Conservation (phyloP, 2,888 invertebrate genomes). For the Lobophora halterata region DNA sequence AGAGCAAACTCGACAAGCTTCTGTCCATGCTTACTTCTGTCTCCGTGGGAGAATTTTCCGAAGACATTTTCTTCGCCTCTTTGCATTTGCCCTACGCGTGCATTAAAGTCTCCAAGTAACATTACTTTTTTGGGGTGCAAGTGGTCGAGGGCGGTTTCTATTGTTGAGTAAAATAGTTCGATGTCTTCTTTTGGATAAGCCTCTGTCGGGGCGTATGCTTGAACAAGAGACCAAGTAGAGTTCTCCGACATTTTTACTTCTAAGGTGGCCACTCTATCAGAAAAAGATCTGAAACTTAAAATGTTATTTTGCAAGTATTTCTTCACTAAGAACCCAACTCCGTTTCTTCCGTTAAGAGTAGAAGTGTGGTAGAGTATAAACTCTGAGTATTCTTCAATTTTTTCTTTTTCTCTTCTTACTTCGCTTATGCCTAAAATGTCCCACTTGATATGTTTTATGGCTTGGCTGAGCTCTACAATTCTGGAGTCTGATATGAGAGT, state of each 20-base stretch:
- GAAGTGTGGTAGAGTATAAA: slow-evolving; percentile 7
- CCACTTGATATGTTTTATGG: no score
- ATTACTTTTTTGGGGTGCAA: slow-evolving; percentile 18
- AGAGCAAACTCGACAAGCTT: slow-evolving; percentile 5
- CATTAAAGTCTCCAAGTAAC: slow-evolving; percentile 28
- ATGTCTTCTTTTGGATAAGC: neutral
- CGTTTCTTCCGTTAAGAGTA: slow-evolving; percentile 1
- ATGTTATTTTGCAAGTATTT: slow-evolving; percentile 2
- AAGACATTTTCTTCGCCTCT: slow-evolving; percentile 12
- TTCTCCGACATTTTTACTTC: neutral
- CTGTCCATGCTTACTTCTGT: slow-evolving; percentile 21
- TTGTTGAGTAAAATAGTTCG: slow-evolving; percentile 2
- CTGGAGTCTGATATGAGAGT: no score
- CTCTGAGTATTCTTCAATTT: slow-evolving; percentile 10
- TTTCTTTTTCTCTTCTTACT: slow-evolving; percentile 9
- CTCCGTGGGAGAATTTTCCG: slow-evolving; percentile 17
- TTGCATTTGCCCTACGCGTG: slow-evolving; percentile 18
- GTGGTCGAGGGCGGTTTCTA: neutral
- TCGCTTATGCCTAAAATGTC: slow-evolving; percentile 12
- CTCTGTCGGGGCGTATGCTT: slow-evolving; percentile 12
- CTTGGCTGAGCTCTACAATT: no score
- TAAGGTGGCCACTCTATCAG: slow-evolving; percentile 7
- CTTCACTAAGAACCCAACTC: slow-evolving; percentile 12
- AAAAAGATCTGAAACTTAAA: neutral
- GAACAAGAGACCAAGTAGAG: slow-evolving; percentile 2